Base-by-base conservation (phyloP, 2,797 vertebrate genomes). In the Coregonus ussuriensis region DNA sequence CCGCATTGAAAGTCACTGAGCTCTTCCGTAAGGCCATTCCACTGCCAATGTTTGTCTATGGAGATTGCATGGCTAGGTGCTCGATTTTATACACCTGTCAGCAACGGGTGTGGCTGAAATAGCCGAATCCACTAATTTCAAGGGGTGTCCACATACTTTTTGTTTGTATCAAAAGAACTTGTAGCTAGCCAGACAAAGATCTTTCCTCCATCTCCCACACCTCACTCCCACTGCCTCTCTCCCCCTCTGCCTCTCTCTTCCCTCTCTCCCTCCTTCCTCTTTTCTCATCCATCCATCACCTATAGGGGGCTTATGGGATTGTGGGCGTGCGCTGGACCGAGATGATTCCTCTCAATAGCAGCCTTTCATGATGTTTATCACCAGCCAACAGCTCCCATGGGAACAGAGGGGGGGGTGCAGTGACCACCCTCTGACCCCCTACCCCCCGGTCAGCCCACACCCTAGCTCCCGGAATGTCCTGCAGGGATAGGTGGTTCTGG, bases 321-420 rank as follows among this genome's bases (percentile, higher is more conserved):
- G 88, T 89, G 88, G 85, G 77, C 76, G 87, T 87, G 82, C 91
- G 69, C 79, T 91, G 86, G 86, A 92, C 88, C 89, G 88, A 87
- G 85, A 92, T 88, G 88, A 93, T 92, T 86, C 85, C 71, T 78
- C 86, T 91, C 87, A 91, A 92, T 88, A 84, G 88, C 74, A 35
- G 63, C 85, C 84, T 91, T 91, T 91, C 84, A 92, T 77, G 80
- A 83, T 72, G 77, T 87, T 82, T 79, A 81, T 83, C 81, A 56
- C 77, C 79, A 53, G 66, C 85, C 81, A 86, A 91, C 74, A 81
- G 91, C 87, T 81, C 90, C 89, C 90, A 90, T 91, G 90, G 90
- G 91, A 91, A 91, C 84, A 41, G 29, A 52, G 52, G 59, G 74
- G 59, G 80, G 78, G 77, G 90, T 75, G 81, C 31, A 18, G 41